Percentiles rank a stretch among this genome's conserved stretches.
Conservation (phyloP, 2,113 vertebrate species). For the Rallus limicola region DNA sequence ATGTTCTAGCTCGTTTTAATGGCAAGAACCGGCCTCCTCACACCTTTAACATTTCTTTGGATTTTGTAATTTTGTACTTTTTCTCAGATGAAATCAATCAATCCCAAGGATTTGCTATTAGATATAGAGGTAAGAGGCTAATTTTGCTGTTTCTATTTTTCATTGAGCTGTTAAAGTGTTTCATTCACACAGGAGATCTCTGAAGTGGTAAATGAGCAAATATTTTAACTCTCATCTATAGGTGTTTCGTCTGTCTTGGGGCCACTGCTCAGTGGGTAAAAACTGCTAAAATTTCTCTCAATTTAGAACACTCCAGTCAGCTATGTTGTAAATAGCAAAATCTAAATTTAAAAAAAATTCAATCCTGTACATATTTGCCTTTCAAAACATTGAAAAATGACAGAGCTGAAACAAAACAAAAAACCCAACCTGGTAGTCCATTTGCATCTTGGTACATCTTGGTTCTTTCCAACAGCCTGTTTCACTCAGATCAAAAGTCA, state of each 20-base stretch:
- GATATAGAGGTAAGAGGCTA: constrained; percentile 84
- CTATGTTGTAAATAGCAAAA: neutral
- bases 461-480: neutral
- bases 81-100: constrained; percentile 94
- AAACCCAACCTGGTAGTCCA: neutral
- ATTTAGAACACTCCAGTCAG: neutral
- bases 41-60: constrained; percentile 87
- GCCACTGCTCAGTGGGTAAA: neutral
- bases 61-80: constrained; percentile 94
- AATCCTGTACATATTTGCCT: neutral
- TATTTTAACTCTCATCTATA: neutral
- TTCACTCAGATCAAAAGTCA: neutral
- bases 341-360: neutral
- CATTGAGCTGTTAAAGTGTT: neutral
- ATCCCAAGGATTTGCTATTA: constrained; percentile 91
- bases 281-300: neutral
- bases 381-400: neutral
- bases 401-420: neutral
- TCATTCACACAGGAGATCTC: neutral
- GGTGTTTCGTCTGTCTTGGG: neutral
- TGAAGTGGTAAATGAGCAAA: neutral
- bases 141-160: neutral
- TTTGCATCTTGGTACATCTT: neutral
- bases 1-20: constrained; percentile 88
- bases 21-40: constrained; percentile 86